Conservation (phyloP, 2,797 vertebrate genomes). For the Hylomyscus alleni region DNA sequence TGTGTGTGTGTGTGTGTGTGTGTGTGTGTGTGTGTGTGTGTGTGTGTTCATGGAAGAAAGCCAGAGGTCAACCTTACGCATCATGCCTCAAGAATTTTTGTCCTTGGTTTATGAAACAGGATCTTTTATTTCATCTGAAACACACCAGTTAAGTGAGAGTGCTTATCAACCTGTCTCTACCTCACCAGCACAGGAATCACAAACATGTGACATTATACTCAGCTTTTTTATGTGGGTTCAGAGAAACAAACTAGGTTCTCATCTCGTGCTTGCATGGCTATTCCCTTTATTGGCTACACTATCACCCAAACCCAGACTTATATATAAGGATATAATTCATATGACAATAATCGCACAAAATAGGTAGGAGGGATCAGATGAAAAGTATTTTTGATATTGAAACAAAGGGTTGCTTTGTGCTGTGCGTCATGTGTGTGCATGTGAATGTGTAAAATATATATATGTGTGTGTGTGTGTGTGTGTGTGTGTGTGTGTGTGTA, state of each 20-base stretch:
- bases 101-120: not conserved
- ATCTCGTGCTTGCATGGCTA: not conserved
- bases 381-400: not conserved
- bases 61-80: not conserved
- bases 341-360: constrained; percentile 11
- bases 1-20: not conserved
- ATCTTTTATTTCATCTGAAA: not conserved
- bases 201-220: not conserved
- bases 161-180: not conserved
- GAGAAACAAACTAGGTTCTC: not conserved
- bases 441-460: no score
- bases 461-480: no score
- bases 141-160: not conserved
- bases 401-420: not conserved
- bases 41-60: not conserved
- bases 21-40: not conserved
- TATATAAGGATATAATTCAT: not conserved
- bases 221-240: not conserved
- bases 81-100: not conserved
- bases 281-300: not conserved
- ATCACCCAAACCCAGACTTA: not conserved
- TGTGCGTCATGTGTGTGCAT: no score
- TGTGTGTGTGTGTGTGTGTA: no score
- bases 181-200: not conserved
- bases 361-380: not conserved